Evolutionary conservation across 2,797 vertebrate genomes (phyloP).

Genomic region (Mormyrops attenuatus): DNA sequence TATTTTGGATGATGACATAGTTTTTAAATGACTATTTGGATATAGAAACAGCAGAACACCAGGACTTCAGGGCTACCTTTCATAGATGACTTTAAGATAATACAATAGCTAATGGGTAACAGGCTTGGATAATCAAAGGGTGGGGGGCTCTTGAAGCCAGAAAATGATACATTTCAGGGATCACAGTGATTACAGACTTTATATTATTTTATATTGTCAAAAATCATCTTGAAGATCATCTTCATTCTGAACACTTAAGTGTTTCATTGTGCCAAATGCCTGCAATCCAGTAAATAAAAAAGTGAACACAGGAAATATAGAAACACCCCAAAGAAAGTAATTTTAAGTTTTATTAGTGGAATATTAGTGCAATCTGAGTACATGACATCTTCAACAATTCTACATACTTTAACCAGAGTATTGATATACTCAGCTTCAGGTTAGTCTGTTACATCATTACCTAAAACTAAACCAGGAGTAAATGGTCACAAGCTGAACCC

Average conservation of each 20-base stretch:
- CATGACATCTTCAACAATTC: slow-evolving; percentile 4
- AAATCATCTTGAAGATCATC: neutral
- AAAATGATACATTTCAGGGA: neutral
- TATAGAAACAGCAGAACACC: neutral
- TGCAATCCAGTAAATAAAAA: neutral
- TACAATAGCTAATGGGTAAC: neutral
- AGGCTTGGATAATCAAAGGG: neutral
- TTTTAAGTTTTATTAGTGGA: slow-evolving; percentile 14
- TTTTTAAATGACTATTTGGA: neutral
- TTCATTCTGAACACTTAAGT: neutral
- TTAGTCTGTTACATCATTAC: neutral
- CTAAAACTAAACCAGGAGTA: neutral
- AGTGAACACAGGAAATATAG: neutral
- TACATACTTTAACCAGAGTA: slow-evolving; percentile 1
- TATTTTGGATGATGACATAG: neutral
- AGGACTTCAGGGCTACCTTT: neutral
- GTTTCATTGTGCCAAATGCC: neutral
- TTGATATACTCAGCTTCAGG: neutral
- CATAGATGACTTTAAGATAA: neutral
- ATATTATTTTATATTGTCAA: neutral
- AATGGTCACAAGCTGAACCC: neutral
- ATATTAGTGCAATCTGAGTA: slow-evolving; percentile 27
- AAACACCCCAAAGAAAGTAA: neutral
- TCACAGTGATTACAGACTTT: neutral
- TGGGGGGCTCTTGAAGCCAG: neutral